These are phyloP conservation scores for Malurus cyaneus DNA, from an alignment of 2,113 vertebrate species.

Conservation along the genomic window DNA sequence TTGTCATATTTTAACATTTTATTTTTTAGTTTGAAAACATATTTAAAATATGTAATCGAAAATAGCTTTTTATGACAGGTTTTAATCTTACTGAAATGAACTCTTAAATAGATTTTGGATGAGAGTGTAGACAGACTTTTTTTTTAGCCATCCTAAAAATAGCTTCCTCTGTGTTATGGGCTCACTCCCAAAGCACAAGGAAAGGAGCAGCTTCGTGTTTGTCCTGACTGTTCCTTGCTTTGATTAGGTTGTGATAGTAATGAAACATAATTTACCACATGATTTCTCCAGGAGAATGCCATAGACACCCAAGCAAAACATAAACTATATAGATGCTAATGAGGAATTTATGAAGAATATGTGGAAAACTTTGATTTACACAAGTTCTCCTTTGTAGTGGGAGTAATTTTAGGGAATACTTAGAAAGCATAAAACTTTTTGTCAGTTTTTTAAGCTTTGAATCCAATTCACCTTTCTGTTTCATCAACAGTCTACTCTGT, in stretches of 20 bases:
- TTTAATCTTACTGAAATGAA: neutral
- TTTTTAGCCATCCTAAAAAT: constrained; percentile 17
- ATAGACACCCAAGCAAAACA: neutral
- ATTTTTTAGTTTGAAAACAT: neutral
- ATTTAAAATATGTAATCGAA: neutral
- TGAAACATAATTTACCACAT: neutral
- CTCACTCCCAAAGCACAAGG: neutral
- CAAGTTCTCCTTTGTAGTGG: neutral
- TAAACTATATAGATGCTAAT: neutral
- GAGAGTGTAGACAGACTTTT: neutral
- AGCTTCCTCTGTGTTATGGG: neutral
- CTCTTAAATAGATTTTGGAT: neutral
- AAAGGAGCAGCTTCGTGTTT: neutral
- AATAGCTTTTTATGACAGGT: neutral
- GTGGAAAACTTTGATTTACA: neutral
- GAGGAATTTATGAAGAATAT: neutral
- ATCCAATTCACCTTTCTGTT: neutral
- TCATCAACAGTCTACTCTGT: neutral
- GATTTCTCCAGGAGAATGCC: neutral
- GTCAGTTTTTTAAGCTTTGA: neutral
- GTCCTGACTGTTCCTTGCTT: neutral
- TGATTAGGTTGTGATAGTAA: neutral
- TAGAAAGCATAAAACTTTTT: neutral
- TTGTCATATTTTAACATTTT: neutral
- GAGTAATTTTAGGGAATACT: neutral